Base-by-base conservation (phyloP, 2,113 vertebrate species). In the Anguilla rostrata region DNA sequence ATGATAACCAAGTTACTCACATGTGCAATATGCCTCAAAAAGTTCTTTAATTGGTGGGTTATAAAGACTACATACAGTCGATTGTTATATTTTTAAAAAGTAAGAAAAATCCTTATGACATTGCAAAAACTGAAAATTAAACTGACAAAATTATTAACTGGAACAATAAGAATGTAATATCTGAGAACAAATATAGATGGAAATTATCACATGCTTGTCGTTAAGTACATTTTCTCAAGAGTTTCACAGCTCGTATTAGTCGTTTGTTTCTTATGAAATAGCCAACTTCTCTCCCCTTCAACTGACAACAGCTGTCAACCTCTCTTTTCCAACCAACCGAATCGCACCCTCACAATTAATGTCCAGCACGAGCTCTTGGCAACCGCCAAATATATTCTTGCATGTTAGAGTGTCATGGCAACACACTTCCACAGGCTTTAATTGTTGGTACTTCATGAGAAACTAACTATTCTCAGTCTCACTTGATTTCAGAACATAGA, bases 341-440 rank as follows among this genome's bases (percentile, higher is more conserved):
- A 29, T 75, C n/a, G 71, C 71, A 75, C 71, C 71, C 71, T 75
- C 71, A 75, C 26, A 34, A 5, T 75, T 34, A 75, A 75, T 75
- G 71, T n/a, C 71, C 71, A 75, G 71, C 71, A 34, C 71, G 2
- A 75, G 71, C 71, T 75, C 71, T 75, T 75, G 71, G 71, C 71
- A 75, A 75, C 71, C 71, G 26, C n/a, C 7, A 9, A 34, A n/a
- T 75, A 75, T 34, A 75, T 75, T 75, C 71, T 7, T 75, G n/a
- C 71, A 34, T 34, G 71, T 26, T 34, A 34, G n/a, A 75, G 71
- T 34, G 71, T 75, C 71, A 75, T 75, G 71, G 71, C 71, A 75
- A 75, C 71, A 12, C 71, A 75, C 4, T 34, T 34, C 71, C 9
- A 12, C 71, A 75, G 71, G 2, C 71, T 26, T 26, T 75, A n/a